Conservation (phyloP, 2,113 vertebrate species). For the Trachemys scripta region DNA sequence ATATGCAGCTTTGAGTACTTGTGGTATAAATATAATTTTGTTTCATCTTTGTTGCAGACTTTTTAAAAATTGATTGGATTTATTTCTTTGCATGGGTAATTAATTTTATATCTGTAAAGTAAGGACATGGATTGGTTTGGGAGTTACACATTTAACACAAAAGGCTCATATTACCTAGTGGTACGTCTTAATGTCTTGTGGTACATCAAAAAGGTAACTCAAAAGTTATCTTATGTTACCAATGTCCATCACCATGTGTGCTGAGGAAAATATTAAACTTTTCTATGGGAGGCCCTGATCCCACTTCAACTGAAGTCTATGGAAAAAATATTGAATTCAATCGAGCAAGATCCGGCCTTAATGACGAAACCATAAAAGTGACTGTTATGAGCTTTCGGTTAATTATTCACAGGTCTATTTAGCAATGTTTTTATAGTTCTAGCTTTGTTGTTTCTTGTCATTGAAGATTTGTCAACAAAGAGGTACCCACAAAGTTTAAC, state of each 20-base stretch:
- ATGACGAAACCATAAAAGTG: neutral
- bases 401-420: neutral
- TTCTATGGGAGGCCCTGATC: neutral
- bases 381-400: neutral
- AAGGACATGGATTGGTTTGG: neutral
- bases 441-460: neutral
- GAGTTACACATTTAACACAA: neutral
- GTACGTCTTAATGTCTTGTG: neutral
- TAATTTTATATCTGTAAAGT: neutral
- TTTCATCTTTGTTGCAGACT: neutral
- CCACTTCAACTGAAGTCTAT: neutral
- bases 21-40: neutral
- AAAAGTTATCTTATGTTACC: neutral
- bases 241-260: fast-evolving
- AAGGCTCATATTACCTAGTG: neutral
- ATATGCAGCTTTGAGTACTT: neutral
- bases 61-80: neutral
- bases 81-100: neutral
- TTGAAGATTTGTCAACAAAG: constrained; percentile 51
- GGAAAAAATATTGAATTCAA: neutral
- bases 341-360: neutral
- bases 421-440: constrained; percentile 20
- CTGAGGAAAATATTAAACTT: neutral
- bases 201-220: neutral
- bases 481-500: constrained; percentile 12